A percentile compares a stretch with the other conserved stretches of the same genome.
Conservation (phyloP, 2,888 invertebrate genomes). For the Nemoura dubitans region DNA sequence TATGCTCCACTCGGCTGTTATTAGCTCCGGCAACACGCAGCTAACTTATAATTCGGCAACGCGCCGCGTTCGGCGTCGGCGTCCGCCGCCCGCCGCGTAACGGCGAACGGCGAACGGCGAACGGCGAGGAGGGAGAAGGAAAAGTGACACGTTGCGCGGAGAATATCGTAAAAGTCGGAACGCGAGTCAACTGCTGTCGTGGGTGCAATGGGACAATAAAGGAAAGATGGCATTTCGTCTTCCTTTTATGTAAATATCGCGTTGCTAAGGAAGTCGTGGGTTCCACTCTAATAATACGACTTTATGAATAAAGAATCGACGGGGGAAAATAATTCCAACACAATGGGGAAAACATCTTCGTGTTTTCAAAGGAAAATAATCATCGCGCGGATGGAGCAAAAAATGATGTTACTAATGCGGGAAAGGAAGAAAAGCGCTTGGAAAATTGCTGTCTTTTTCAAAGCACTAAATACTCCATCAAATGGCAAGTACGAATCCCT, state of each 20-base stretch:
- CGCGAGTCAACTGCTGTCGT: neutral
- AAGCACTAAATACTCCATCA: neutral
- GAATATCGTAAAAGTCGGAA: neutral
- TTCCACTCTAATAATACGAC: neutral
- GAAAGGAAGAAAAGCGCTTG: neutral
- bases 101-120: too few relatives aligned
- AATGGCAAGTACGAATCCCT: neutral
- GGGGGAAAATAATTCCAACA: neutral
- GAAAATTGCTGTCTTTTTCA: neutral
- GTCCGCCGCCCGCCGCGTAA: too few relatives aligned
- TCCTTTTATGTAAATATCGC: slow-evolving; percentile 12
- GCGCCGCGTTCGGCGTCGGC: neutral
- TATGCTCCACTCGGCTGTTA: neutral
- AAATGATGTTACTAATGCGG: slow-evolving; percentile 3
- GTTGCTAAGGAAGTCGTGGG: neutral
- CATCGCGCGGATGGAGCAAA: neutral
- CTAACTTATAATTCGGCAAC: neutral
- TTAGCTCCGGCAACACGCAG: neutral
- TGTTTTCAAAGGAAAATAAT: neutral
- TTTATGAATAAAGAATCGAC: slow-evolving; percentile 7
- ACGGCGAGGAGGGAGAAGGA: neutral
- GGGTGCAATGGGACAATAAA: slow-evolving; percentile 7
- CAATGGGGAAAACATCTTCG: neutral
- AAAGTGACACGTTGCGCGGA: slow-evolving; percentile 7
- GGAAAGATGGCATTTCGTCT: neutral